phyloP scores from a whole-genome alignment of 2,888 invertebrate genomes.

The Amaurobius ferox region DNA sequence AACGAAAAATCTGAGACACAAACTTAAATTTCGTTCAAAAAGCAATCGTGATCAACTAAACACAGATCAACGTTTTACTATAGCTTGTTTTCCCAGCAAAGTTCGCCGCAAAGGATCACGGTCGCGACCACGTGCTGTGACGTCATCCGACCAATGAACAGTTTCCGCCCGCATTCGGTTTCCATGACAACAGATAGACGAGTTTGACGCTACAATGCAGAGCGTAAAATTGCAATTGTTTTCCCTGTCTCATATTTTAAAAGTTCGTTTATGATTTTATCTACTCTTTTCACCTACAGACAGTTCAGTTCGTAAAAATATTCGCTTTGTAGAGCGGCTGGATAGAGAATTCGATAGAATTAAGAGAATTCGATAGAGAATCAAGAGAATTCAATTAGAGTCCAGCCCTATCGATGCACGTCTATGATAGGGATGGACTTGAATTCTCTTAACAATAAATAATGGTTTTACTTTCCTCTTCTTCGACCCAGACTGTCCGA shows the following conservation, averaged over 20 bases:
- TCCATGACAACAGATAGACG: neutral
- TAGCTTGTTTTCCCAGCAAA: constrained; percentile 9
- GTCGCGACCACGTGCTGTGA: neutral
- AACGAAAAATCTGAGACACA: neutral
- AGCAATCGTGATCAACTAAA: neutral
- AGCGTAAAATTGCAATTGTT: constrained; percentile 14
- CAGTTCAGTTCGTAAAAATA: neutral
- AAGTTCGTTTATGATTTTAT: neutral
- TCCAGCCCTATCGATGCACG: no score
- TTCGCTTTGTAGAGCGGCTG: neutral
- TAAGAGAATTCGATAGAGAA: no score
- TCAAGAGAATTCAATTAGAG: no score
- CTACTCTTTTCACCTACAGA: no score
- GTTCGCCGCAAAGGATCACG: constrained; percentile 11
- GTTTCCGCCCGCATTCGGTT: neutral
- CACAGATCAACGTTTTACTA: constrained; percentile 1
- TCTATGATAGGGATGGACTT: no score
- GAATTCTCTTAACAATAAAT: no score
- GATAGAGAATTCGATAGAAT: no score
- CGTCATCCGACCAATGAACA: constrained; percentile 12
- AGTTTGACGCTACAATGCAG: neutral
- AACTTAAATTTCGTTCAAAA: neutral
- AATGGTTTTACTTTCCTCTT: no score
- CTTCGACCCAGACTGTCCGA: no score
- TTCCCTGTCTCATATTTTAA: neutral